Evolutionary conservation across 2,797 vertebrate genomes (phyloP).

Genomic region (Myotis vivesi): DNA sequence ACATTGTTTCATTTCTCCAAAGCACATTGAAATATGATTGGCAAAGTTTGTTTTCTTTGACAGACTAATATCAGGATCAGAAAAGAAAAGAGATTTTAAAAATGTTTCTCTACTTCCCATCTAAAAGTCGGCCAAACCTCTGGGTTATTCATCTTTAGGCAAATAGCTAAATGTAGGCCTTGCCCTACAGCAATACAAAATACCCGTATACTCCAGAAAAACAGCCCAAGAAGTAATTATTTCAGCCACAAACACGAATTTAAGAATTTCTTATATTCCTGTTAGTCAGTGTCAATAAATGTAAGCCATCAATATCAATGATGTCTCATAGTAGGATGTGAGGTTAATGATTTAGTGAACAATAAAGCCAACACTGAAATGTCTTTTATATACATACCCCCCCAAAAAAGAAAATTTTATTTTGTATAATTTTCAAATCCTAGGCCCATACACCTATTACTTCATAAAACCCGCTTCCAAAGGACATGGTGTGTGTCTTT

Average conservation of each 20-base stretch:
- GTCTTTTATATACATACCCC: neutral
- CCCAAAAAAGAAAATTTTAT: neutral
- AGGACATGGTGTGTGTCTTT: slow-evolving; percentile 71
- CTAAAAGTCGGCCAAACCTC: slow-evolving; percentile 24
- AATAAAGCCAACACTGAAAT: slow-evolving; percentile 42
- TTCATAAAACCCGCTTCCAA: slow-evolving; percentile 76
- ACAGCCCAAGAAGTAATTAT: slow-evolving; percentile 38
- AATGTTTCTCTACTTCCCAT: neutral
- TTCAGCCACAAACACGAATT: slow-evolving; percentile 37
- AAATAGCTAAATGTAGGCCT: slow-evolving; percentile 27
- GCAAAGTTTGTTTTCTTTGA: slow-evolving; percentile 9
- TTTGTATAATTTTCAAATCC: slow-evolving; percentile 50
- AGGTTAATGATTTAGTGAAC: slow-evolving; percentile 23
- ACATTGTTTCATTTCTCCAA: neutral
- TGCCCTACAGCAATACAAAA: slow-evolving; percentile 35
- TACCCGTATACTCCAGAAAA: slow-evolving; percentile 28
- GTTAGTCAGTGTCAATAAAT: neutral
- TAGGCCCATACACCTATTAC: slow-evolving; percentile 70
- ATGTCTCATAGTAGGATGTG: neutral
- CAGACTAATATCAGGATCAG: neutral
- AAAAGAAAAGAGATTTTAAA: neutral
- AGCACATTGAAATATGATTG: neutral
- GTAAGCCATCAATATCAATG: neutral
- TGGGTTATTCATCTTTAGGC: neutral
- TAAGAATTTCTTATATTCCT: slow-evolving; percentile 41